These are phyloP conservation scores for Andrena minutula DNA, from an alignment of 2,888 invertebrate species.

Conservation along the genomic window DNA sequence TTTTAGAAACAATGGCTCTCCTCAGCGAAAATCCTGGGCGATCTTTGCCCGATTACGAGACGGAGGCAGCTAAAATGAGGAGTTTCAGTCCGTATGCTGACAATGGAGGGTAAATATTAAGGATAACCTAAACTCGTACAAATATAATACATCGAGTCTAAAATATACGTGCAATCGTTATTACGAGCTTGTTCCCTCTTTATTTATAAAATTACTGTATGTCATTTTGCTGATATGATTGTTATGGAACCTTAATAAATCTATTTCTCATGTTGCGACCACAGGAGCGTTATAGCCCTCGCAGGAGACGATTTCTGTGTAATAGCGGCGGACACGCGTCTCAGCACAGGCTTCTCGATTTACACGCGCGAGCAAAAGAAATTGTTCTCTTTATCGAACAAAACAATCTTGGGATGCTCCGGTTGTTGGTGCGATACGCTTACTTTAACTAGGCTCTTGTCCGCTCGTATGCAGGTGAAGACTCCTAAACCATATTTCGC, in stretches of 20 bases:
- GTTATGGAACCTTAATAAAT: background rate
- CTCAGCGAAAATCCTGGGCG: conserved; percentile 82
- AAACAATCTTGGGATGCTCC: conserved; percentile 96
- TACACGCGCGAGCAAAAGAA: conserved; percentile 96
- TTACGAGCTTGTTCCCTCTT: background rate
- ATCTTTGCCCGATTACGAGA: conserved; percentile 85
- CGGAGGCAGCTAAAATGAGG: conserved; percentile 85
- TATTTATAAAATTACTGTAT: background rate
- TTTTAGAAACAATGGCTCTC: conserved; percentile 74
- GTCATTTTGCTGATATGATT: background rate
- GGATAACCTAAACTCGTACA: conserved; percentile 63
- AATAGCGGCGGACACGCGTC: conserved; percentile 97
- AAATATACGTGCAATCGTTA: background rate
- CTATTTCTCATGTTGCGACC: background rate
- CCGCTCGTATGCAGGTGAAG: conserved; percentile 92
- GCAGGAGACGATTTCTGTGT: conserved; percentile 98
- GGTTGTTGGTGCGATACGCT: conserved; percentile 99
- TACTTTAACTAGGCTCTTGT: conserved; percentile 93
- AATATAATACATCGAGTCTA: background rate
- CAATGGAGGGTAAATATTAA: conserved; percentile 90
- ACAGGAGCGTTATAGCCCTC: conserved; percentile 96
- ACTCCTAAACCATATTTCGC: conserved; percentile 5
- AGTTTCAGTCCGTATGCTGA: conserved; percentile 90
- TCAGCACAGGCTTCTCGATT: conserved; percentile 96
- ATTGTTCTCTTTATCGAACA: conserved; percentile 92